phyloP scores from a whole-genome alignment of 2,888 invertebrate genomes.

The Sicus ferrugineus region DNA sequence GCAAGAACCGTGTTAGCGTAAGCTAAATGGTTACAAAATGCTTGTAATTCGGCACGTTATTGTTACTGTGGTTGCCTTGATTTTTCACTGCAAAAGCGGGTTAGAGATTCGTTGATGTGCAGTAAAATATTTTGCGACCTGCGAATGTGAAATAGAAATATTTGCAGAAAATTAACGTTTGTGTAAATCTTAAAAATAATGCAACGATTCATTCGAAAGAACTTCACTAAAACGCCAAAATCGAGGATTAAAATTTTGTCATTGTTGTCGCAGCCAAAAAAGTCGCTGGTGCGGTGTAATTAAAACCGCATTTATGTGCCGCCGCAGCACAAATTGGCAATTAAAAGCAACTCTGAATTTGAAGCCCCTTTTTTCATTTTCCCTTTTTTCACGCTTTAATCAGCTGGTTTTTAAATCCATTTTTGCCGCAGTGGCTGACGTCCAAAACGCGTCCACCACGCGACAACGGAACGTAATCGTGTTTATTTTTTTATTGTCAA shows the following conservation, averaged over 20 bases:
- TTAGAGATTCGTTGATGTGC: too few species aligned
- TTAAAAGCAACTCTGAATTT: slow-evolving; percentile 41
- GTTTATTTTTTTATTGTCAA: slow-evolving; percentile 16
- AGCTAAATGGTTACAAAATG: slow-evolving; percentile 4
- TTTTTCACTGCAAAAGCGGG: too few species aligned
- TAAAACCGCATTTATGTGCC: slow-evolving; percentile 46
- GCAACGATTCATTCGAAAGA: too few species aligned
- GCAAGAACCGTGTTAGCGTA: slow-evolving; percentile 4
- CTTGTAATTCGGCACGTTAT: background rate
- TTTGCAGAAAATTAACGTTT: too few species aligned
- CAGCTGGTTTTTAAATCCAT: background rate
- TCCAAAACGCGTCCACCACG: background rate
- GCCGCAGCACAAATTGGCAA: slow-evolving; percentile 42
- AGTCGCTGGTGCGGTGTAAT: slow-evolving; percentile 36
- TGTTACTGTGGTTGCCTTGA: background rate
- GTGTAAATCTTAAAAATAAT: too few species aligned
- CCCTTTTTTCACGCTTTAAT: background rate
- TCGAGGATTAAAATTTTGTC: too few species aligned
- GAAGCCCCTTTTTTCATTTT: background rate
- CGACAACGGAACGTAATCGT: background rate
- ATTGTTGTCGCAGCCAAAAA: slow-evolving; percentile 5
- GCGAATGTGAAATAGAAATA: too few species aligned
- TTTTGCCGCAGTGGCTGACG: background rate
- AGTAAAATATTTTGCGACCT: too few species aligned
- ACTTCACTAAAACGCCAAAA: too few species aligned